Evolutionary conservation across 2,113 vertebrate genomes (phyloP).

Genomic region (Quiscalus mexicanus): DNA sequence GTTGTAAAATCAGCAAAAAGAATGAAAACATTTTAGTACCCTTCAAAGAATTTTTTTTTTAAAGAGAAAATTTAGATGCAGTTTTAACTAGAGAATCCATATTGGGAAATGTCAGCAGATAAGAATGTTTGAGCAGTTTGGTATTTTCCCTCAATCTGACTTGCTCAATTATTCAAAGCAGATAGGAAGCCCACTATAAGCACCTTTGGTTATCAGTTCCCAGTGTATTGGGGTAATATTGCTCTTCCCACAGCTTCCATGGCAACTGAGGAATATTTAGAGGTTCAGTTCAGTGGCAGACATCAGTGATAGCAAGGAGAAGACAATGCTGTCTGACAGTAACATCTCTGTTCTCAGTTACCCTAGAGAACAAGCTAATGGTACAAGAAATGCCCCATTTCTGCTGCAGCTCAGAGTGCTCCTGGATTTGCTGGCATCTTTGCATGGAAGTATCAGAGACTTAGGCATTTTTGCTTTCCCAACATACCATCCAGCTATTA

Average conservation of each 20-base stretch:
- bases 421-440: not conserved
- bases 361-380: not conserved
- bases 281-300: not conserved
- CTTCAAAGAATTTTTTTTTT: not conserved
- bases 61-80: not conserved
- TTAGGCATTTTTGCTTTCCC: not conserved
- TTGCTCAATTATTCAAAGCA: not conserved
- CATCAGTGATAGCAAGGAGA: not conserved
- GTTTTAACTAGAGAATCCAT: not conserved
- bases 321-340: not conserved
- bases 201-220: not conserved
- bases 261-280: constrained; percentile 11
- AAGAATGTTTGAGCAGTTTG: not conserved
- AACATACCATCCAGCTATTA: not conserved
- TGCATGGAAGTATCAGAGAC: not conserved
- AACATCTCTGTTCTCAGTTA: not conserved
- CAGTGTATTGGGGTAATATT: not conserved
- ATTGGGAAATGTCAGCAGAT: not conserved
- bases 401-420: not conserved
- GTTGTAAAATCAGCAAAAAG: not conserved
- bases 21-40: not conserved
- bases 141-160: not conserved
- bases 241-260: constrained; percentile 1
- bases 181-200: not conserved
- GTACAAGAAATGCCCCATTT: not conserved